Evolutionary conservation across 2,797 vertebrate species (phyloP).

Genomic region (Adelosebastes latens): DNA sequence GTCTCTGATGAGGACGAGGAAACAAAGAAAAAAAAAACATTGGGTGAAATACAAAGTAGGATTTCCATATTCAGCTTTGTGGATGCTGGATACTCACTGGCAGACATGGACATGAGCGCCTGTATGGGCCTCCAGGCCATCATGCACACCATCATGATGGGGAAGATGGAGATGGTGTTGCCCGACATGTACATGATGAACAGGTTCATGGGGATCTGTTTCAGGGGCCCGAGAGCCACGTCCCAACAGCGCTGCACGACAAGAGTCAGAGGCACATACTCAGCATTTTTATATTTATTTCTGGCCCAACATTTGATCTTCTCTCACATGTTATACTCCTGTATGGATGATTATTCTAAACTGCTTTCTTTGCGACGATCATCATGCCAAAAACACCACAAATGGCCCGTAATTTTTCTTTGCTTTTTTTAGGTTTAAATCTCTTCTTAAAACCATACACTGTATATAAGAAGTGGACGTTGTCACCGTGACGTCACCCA

Average conservation of each 20-base stretch:
- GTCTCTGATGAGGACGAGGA: too few relatives aligned
- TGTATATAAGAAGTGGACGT: too few relatives aligned
- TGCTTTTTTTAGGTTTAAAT: too few relatives aligned
- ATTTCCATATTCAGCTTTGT: neutral
- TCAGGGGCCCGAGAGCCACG: constrained; percentile 93
- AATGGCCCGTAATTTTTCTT: too few relatives aligned
- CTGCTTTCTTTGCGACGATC: neutral
- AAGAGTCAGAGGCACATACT: neutral
- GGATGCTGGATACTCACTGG: constrained; percentile 82
- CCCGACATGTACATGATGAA: constrained; percentile 99
- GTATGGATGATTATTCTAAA: neutral
- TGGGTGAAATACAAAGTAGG: neutral
- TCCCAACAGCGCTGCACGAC: constrained; percentile 93
- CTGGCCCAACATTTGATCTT: neutral
- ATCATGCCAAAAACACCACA: too few relatives aligned
- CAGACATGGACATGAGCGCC: constrained; percentile 96
- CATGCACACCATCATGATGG: constrained; percentile 99
- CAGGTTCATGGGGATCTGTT: constrained; percentile 98
- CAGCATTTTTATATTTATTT: neutral
- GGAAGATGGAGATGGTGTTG: constrained; percentile 99
- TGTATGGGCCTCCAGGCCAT: constrained; percentile 99
- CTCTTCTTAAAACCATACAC: too few relatives aligned
- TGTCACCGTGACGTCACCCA: too few relatives aligned
- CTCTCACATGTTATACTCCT: neutral
- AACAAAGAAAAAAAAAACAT: neutral